Base-by-base conservation (phyloP, 2,797 vertebrate species). In the Vireo griseus region DNA sequence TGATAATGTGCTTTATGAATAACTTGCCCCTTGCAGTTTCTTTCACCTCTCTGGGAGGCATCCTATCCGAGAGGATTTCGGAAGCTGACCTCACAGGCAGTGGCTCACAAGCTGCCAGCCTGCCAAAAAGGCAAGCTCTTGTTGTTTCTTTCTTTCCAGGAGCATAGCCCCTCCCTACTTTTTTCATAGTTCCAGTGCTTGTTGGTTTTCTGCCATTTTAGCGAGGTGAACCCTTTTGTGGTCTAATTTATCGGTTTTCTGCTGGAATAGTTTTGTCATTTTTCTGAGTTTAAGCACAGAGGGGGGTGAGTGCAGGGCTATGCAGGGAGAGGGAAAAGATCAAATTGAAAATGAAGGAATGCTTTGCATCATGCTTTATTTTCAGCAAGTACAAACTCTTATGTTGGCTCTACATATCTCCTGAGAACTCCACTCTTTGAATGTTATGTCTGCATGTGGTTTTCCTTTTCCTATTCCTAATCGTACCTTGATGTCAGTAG, bases 201-300 rank as follows among this genome's bases (percentile, higher is more conserved):
- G 15, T 31, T 95, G 87, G 29, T 87, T 92, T 90, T 87, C 91
- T 96, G 67, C 67, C 48, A 45, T 91, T 92, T 91, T 82, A 75
- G 44, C 1, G 14, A 68, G 40, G 51, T 50, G 63, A 66, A 44
- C 52, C n/a, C 71, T 66, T 73, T n/a, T 62, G 16, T 71, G 2
- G 1, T 48, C 25, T 42, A 4, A 29, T 87, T 85, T 29, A 8
- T 59, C 2, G 0, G 31, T 58, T 85, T 86, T 66, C 20, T 81
- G 33, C 74, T 73, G 81, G 44, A 55, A 37, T 37, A 69, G n/a
- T 80, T 90, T 33, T 68, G 57, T 57, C 1, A 6, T 37, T 85
- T 72, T 26, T 18, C 29, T 12, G 37, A 33, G 7, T 59, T 59
- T 16, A 28, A 33, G 45, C 10, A 4, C 20, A 3, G 48, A 37